Base-by-base conservation (phyloP, 2,888 invertebrate genomes). In the Chaitophorus viminalis region DNA sequence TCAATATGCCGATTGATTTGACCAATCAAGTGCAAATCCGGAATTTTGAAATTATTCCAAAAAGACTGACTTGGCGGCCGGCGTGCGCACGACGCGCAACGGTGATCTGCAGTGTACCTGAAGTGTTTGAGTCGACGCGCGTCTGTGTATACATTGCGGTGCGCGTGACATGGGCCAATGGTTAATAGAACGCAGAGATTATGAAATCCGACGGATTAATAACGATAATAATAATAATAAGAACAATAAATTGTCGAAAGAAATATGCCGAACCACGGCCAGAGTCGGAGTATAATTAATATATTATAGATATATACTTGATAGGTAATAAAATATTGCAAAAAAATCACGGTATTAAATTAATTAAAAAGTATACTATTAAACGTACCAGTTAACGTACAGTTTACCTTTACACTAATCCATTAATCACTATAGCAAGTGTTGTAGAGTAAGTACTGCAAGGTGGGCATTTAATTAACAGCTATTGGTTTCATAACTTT, bases 41-140 rank as follows among this genome's bases (percentile, higher is more conserved):
- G 65, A 79, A 33, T 79, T 79, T 65, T 79, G 65, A 33, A 79
- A 79, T n/a, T n/a, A n/a, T 79, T 54, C 25, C 52, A n/a, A 54
- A 31, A 29, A 25, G 78, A 78, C 21, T 9, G 33, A 17, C 33
- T 4, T 21, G 33, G 29, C 70, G 70, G 36, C 21, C 70, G 70
- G 36, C 21, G 31, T 72, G 21, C 33, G 33, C 21, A 33, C 8
- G 33, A 72, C 76, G 76, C 11, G 76, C 76, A 46, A 76, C 76
- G 39, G 39, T 76, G 76, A 46, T 76, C 46, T n/a, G n/a, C n/a
- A 39, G n/a, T 76, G 25, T 39, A 21, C n/a, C 25, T 76, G 36
- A 11, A 46, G 46, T 46, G 46, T 46, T 21, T 29, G n/a, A 72
- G 29, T 72, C 2, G 3, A 54, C 70, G 29, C 70, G n/a, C 70